Conservation (phyloP, 2,888 invertebrate genomes). For the Cantharis rustica region DNA sequence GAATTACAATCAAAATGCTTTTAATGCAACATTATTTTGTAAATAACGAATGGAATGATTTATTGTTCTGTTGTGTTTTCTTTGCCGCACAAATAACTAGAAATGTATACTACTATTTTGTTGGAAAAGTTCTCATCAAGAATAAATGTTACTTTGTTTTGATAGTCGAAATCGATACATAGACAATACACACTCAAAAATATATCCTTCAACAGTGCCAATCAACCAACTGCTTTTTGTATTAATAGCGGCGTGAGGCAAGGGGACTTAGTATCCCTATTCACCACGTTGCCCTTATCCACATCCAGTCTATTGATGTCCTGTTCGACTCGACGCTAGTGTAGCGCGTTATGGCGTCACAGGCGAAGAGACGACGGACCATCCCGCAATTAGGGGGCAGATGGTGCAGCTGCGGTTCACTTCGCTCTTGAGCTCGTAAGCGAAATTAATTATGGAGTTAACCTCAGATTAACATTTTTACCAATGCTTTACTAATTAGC, state of each 20-base stretch:
- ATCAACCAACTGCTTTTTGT: conserved; percentile 20
- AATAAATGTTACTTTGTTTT: conserved; percentile 4
- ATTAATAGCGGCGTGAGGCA: conserved; percentile 21
- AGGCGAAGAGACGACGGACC: conserved; percentile 25
- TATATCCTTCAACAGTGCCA: conserved; percentile 8
- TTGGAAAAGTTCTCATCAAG: background rate
- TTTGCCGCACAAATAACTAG: background rate
- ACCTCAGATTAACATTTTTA: conserved; percentile 30
- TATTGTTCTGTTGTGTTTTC: background rate
- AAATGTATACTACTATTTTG: background rate
- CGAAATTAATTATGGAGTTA: conserved; percentile 30
- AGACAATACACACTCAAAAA: conserved; percentile 17
- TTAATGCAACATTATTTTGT: background rate
- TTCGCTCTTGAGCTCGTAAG: conserved; percentile 28
- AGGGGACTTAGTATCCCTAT: conserved; percentile 18
- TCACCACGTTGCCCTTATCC: conserved; percentile 24
- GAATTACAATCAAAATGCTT: background rate
- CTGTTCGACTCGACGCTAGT: conserved; percentile 21
- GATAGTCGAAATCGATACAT: conserved; percentile 9
- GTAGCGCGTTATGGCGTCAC: conserved; percentile 26
- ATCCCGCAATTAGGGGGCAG: conserved; percentile 28
- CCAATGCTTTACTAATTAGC: conserved; percentile 22
- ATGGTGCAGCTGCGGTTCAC: conserved; percentile 29
- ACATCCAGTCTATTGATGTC: conserved; percentile 28
- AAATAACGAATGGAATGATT: background rate